Evolutionary conservation across 2,888 invertebrate genomes (phyloP).

Genomic region (Prosopocoilus inquinatus): DNA sequence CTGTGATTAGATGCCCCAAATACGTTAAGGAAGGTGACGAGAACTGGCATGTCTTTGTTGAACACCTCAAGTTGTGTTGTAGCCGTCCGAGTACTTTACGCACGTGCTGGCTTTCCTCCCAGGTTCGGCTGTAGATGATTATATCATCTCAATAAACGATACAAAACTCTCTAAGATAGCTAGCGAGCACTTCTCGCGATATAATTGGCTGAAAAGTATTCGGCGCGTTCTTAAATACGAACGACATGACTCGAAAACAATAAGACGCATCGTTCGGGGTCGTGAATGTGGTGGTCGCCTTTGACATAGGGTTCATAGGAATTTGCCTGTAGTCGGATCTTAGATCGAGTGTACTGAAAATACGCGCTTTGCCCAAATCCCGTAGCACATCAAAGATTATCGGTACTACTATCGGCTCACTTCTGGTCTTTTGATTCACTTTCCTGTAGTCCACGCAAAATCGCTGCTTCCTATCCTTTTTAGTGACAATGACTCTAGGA

Average conservation of each 20-base stretch:
- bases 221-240: constrained; percentile 27
- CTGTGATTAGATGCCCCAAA: constrained; percentile 32
- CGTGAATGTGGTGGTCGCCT: constrained; percentile 37
- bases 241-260: constrained; percentile 30
- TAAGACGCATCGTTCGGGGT: constrained; percentile 31
- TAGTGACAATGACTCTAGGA: constrained; percentile 30
- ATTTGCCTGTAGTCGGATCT: constrained; percentile 32
- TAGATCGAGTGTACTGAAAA: constrained; percentile 27
- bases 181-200: constrained; percentile 16
- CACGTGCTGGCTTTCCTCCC: constrained; percentile 21
- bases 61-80: constrained; percentile 28
- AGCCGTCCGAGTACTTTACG: constrained; percentile 22
- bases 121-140: constrained; percentile 23
- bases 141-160: constrained; percentile 33
- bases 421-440: constrained; percentile 26
- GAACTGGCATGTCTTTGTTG: constrained; percentile 31
- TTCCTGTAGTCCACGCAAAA: constrained; percentile 31
- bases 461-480: constrained; percentile 17
- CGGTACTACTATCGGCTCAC: constrained; percentile 29
- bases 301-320: constrained; percentile 15
- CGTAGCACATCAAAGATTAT: constrained; percentile 26
- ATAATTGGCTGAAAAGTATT: constrained; percentile 25
- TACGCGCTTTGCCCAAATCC: constrained; percentile 27
- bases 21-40: constrained; percentile 27
- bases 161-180: constrained; percentile 5